Base-by-base conservation (phyloP, 2,113 vertebrate species). In the Paradoxurus hermaphroditus region DNA sequence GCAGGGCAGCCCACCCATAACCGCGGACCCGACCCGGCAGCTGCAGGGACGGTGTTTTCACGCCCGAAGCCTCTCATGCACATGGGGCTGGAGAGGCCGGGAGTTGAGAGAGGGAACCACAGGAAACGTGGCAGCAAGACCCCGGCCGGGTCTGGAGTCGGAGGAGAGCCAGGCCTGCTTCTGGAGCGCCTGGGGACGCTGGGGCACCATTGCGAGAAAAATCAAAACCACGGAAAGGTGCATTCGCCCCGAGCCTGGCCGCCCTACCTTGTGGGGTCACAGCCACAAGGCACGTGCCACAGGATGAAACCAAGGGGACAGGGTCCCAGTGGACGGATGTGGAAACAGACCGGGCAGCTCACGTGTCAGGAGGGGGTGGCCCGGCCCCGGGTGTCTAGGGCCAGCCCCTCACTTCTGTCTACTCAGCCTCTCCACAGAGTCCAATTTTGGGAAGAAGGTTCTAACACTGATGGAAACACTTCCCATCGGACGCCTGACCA, bases 141-240 rank as follows among this genome's bases (percentile, higher is more conserved):
- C 14, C 9, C 0, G 3, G 4, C 29, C 25, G 1, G 19, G 21
- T 5, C 51, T 44, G 4, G 36, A 10, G 34, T 0, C 3, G 3
- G 21, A 23, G 8, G 31, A 46, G 3, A n/a, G 3, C 79, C 0
- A 1, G 25, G 25, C 49, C 63, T 36, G 5, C 16, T 39, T 23
- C 13, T 2, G 16, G 62, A 15, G 62, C 11, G 8, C n/a, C 78
- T 44, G 4, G 0, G 2, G 51, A 67, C 53, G 8, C 41, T 5
- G 18, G 19, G 65, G n/a, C 18, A 41, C 27, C n/a, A 4, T 13
- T 34, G 13, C 51, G 41, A 36, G 41, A 84, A 39, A 56, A 39
- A 31, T 5, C 53, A 51, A 53, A 59, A 29, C 44, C 19, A 0
- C 6, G 16, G 34, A 41, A 46, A 27, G 27, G 27, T 5, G 46